Percentiles rank a stretch among this genome's conserved stretches.
These are phyloP conservation scores for Heliconius charithonia DNA, from an alignment of 2,888 invertebrate species.

Conservation along the genomic window DNA sequence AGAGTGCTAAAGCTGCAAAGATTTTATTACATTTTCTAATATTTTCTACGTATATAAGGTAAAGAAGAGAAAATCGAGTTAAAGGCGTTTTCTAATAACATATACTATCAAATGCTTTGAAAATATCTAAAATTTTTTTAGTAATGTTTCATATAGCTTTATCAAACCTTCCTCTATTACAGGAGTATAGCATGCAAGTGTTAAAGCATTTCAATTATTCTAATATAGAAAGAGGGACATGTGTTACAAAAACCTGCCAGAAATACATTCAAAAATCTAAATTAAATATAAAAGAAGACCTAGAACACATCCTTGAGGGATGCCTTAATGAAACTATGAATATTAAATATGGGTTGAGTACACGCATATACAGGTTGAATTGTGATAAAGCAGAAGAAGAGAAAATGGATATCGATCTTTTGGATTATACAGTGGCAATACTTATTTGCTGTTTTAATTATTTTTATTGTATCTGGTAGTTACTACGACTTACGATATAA, in stretches of 20 bases:
- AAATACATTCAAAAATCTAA: conserved; percentile 23
- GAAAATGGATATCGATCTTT: not conserved
- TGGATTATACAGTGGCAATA: conserved; percentile 13
- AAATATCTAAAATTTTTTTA: too few relatives aligned
- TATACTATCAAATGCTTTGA: too few relatives aligned
- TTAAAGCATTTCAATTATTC: conserved; percentile 45
- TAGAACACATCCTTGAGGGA: conserved; percentile 36
- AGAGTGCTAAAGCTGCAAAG: too few relatives aligned
- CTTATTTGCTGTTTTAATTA: not conserved
- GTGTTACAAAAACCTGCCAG: conserved; percentile 42
- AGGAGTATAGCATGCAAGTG: conserved; percentile 45
- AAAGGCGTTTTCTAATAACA: too few relatives aligned
- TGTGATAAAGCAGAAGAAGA: not conserved
- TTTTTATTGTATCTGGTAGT: not conserved
- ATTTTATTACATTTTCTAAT: too few relatives aligned
- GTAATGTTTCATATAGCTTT: not conserved
- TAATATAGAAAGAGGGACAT: conserved; percentile 43
- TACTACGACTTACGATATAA: not conserved
- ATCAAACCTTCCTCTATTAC: conserved; percentile 5
- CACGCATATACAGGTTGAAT: conserved; percentile 3
- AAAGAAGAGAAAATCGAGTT: too few relatives aligned
- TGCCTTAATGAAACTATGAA: conserved; percentile 43
- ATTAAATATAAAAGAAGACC: conserved; percentile 28
- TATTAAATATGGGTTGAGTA: conserved; percentile 37
- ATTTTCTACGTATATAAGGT: too few relatives aligned